Evolutionary conservation across 1,140 invertebrate species (phyloP).

Genomic region (Aporrectodea caliginosa): DNA sequence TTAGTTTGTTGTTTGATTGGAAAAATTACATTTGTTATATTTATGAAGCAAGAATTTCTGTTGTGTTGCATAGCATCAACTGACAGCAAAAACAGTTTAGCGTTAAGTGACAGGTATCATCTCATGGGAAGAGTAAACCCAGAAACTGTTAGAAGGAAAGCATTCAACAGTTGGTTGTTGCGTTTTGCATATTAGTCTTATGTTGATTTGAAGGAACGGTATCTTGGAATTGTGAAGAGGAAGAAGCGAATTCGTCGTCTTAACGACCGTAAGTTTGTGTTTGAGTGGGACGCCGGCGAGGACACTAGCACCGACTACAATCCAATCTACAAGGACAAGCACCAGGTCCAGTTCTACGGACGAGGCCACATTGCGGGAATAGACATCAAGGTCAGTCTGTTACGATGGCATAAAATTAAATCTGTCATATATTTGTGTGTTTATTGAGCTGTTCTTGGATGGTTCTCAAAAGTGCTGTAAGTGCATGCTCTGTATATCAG

Average conservation of each 20-base stretch:
- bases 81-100: no score
- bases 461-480: not conserved
- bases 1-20: no score
- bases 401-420: not conserved
- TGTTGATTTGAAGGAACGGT: slow-evolving; percentile 73
- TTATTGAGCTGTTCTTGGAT: not conserved
- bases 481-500: no score
- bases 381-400: slow-evolving; percentile 64
- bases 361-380: slow-evolving; percentile 96
- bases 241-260: slow-evolving; percentile 80
- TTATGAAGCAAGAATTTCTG: no score
- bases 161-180: no score
- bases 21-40: no score
- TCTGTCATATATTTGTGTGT: no score
- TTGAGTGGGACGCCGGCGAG: slow-evolving; percentile 99
- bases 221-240: slow-evolving; percentile 88
- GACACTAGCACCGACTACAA: slow-evolving; percentile 99
- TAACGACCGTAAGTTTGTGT: slow-evolving; percentile 99
- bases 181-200: no score
- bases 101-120: no score
- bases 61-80: no score
- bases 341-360: slow-evolving; percentile 95
- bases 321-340: slow-evolving; percentile 89
- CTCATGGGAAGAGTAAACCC: no score
- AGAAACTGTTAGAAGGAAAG: no score